A percentile compares a stretch with the other conserved stretches of the same genome.
Conservation (phyloP, 2,888 invertebrate genomes). For the Polietes domitor region DNA sequence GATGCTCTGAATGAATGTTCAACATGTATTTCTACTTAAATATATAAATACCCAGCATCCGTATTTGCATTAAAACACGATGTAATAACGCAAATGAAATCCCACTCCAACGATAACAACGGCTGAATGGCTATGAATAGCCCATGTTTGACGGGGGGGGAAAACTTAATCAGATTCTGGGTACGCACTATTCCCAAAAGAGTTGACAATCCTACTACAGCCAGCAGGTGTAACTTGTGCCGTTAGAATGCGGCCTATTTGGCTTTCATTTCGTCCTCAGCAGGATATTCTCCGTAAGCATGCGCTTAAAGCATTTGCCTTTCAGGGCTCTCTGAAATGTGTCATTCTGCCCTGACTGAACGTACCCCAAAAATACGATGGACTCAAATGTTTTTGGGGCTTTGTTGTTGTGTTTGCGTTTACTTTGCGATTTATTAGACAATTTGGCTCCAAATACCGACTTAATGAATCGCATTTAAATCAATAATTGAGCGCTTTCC, state of each 20-base stretch:
- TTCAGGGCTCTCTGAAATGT: background rate
- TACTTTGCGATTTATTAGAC: slow-evolving; percentile 17
- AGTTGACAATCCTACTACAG: background rate
- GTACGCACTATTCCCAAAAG: background rate
- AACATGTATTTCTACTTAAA: slow-evolving; percentile 21
- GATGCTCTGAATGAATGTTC: background rate
- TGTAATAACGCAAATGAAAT: background rate
- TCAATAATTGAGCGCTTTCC: slow-evolving; percentile 11
- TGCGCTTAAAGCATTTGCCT: too few relatives aligned
- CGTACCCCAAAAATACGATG: background rate
- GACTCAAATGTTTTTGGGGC: background rate
- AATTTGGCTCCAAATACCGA: slow-evolving; percentile 18
- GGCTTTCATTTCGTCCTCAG: background rate
- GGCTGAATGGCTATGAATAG: background rate
- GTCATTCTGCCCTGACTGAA: background rate
- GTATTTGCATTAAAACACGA: background rate
- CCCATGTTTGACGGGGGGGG: background rate
- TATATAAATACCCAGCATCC: background rate
- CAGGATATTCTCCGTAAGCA: background rate
- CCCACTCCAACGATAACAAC: too few relatives aligned
- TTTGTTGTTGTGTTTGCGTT: background rate
- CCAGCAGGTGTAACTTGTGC: background rate
- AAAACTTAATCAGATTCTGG: slow-evolving; percentile 3
- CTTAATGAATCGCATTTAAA: slow-evolving; percentile 21
- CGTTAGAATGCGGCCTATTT: background rate